Percentiles rank a stretch among this genome's conserved stretches.
phyloP scores from a whole-genome alignment of 2,888 invertebrate genomes.

The Oscheius sp. region DNA sequence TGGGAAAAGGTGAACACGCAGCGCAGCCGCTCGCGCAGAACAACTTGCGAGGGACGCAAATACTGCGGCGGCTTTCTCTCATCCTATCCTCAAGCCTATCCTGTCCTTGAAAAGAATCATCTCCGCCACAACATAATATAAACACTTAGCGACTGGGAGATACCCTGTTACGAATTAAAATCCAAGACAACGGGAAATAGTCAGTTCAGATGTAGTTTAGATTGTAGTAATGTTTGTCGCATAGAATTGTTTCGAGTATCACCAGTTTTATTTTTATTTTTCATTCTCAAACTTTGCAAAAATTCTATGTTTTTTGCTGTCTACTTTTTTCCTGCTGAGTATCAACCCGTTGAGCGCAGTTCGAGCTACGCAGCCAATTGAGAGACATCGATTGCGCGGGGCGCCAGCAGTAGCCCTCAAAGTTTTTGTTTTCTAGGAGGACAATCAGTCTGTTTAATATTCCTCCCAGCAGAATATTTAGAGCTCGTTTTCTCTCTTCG shows the following conservation, averaged over 20 bases:
- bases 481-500: too few species aligned
- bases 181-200: neutral
- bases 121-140: slow-evolving; percentile 6
- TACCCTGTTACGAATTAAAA: too few species aligned
- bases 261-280: neutral
- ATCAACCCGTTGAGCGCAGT: slow-evolving; percentile 11
- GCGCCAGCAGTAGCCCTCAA: slow-evolving; percentile 16
- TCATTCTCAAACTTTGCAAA: neutral
- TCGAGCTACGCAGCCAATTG: slow-evolving; percentile 25
- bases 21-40: slow-evolving; percentile 26
- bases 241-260: neutral
- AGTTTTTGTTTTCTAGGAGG: slow-evolving; percentile 14
- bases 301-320: slow-evolving; percentile 4
- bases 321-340: slow-evolving; percentile 18
- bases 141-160: slow-evolving; percentile 1
- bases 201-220: neutral
- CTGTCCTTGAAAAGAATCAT: slow-evolving; percentile 27
- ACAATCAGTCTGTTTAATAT: neutral
- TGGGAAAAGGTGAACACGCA: slow-evolving; percentile 22
- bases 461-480: neutral
- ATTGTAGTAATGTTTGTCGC: slow-evolving; percentile 10
- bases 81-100: slow-evolving; percentile 28
- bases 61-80: slow-evolving; percentile 26
- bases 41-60: slow-evolving; percentile 26
- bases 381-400: slow-evolving; percentile 28